Conservation (phyloP, 2,797 vertebrate species). For the Petrocephalus sullivani region DNA sequence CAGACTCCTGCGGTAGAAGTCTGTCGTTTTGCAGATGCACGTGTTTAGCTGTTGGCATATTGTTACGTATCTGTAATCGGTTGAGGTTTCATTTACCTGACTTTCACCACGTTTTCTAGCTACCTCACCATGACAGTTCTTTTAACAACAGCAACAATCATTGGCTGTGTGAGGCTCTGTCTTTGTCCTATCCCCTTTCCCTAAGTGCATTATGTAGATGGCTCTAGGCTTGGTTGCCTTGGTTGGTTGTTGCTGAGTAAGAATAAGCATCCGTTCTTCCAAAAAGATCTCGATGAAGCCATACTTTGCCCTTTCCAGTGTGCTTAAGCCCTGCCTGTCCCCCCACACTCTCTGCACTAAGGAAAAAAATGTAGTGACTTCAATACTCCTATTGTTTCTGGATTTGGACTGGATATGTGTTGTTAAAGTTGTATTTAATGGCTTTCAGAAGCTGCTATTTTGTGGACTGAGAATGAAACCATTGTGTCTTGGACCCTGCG, state of each 20-base stretch:
- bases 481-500: not conserved
- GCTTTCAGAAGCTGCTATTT: constrained; percentile 14
- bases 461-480: constrained; percentile 8
- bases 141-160: not conserved
- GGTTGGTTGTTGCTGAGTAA: not conserved
- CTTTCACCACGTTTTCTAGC: not conserved
- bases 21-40: not conserved
- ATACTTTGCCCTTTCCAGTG: not conserved
- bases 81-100: not conserved
- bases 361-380: not conserved
- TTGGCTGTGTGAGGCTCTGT: not conserved
- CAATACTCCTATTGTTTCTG: constrained; percentile 18
- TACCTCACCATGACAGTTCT: not conserved
- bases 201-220: not conserved
- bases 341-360: not conserved
- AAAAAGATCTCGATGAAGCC: not conserved
- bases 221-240: not conserved
- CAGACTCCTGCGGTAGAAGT: not conserved
- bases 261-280: not conserved
- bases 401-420: constrained; percentile 12
- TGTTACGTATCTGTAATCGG: not conserved
- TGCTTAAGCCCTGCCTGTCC: not conserved
- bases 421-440: constrained; percentile 19
- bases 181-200: not conserved
- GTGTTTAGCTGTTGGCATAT: not conserved